Base-by-base conservation (phyloP, 2,113 vertebrate species). In the Tetrao urogallus region DNA sequence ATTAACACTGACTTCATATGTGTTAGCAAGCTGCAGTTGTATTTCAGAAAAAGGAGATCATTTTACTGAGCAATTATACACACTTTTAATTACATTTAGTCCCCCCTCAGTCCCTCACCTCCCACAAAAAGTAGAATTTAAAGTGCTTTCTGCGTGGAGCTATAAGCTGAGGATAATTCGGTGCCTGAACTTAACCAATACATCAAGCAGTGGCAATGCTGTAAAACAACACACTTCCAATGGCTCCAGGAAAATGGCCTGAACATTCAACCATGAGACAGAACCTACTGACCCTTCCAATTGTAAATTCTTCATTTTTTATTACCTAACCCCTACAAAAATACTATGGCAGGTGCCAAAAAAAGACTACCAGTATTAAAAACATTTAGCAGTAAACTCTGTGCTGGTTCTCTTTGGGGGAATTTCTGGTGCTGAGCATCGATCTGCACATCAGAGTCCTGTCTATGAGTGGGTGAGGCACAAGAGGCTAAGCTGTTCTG, bases 291-390 rank as follows among this genome's bases (percentile, higher is more conserved):
- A 65, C 48, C 70, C 19, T 80, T 38, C 11, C 18, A 70, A 64
- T 61, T 77, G 54, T 65, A 24, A 48, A 58, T 90, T 66, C 45
- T 95, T 40, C 92, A 43, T 92, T 64, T 80, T 88, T 91, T 92
- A 22, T 84, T 77, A 69, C 66, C 40, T 71, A 57, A 96, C 74
- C 71, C 61, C 71, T 57, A 48, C 86, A 82, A 64, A 89, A 86
- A 88, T 75, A 69, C 58, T 20, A 50, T 28, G 54, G 72, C 85
- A 69, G 88, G 58, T 83, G 82, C 89, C 92, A 73, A 91, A 96
- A 96, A 89, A 84, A 70, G 84, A 74, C 20, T 78, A 76, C 32
- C 52, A 28, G 79, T 95, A 90, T 80, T 8, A 21, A 64, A 78
- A 72, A 13, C 71, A 64, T 7, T 42, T 81, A 50, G 56, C 30